Percentiles rank a stretch among this genome's conserved stretches.
These are phyloP conservation scores for Enteromius thamalakanensis DNA, from an alignment of 2,797 vertebrate species.

Conservation along the genomic window DNA sequence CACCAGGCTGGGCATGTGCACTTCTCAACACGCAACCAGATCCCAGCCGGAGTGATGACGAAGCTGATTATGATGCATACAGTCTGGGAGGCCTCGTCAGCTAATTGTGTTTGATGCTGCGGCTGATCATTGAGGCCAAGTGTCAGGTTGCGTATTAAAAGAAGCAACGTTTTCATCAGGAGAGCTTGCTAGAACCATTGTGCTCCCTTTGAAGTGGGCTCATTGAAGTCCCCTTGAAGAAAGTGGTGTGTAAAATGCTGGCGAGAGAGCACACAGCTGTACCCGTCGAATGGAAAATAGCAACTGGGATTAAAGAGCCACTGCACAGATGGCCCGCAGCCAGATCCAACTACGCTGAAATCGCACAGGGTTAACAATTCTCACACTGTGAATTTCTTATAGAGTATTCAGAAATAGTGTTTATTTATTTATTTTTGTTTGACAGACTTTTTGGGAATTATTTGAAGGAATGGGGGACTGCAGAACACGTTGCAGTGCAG, in stretches of 20 bases:
- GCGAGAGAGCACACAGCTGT: conserved; percentile 74
- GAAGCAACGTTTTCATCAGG: conserved; percentile 68
- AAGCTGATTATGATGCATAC: conserved; percentile 64
- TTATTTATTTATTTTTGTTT: conserved; percentile 3
- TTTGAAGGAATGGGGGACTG: background rate
- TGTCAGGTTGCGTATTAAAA: conserved; percentile 69
- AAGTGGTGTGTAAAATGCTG: conserved; percentile 71
- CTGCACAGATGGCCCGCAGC: conserved; percentile 65
- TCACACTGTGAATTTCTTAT: conserved; percentile 51
- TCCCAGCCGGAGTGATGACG: conserved; percentile 38
- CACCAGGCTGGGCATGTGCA: conserved; percentile 45
- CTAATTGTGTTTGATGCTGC: conserved; percentile 74
- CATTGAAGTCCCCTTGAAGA: conserved; percentile 69
- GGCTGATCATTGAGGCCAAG: conserved; percentile 61
- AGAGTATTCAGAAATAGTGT: conserved; percentile 44
- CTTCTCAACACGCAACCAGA: conserved; percentile 25
- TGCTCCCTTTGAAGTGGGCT: conserved; percentile 68
- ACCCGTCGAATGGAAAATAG: conserved; percentile 61
- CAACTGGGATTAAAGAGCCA: conserved; percentile 62
- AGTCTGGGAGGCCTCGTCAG: conserved; percentile 61
- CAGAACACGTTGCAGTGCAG: background rate
- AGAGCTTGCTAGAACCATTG: conserved; percentile 59
- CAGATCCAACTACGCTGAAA: conserved; percentile 57
- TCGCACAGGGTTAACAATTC: conserved; percentile 60
- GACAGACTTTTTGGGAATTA: background rate